Conservation (phyloP, 2,888 invertebrate species). For the Lymantria dispar region DNA sequence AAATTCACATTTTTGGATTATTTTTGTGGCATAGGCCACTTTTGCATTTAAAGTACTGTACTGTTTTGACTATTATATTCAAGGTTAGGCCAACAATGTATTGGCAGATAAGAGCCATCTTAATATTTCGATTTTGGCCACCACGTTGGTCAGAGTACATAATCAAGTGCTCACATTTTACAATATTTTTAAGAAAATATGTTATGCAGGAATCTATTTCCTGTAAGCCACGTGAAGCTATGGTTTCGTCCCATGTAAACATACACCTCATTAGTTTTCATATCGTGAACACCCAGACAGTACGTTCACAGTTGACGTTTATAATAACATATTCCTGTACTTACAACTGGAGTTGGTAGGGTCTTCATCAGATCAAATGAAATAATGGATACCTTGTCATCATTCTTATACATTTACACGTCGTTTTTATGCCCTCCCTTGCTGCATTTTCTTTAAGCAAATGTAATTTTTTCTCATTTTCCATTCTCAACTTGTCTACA, state of each 20-base stretch:
- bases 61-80: no score
- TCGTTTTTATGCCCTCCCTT: not conserved
- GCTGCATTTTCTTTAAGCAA: slow-evolving; percentile 4
- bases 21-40: no score
- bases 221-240: slow-evolving; percentile 33
- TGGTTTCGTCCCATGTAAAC: slow-evolving; percentile 12
- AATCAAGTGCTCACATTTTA: slow-evolving; percentile 23
- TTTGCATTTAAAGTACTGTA: no score
- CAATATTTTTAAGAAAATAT: slow-evolving; percentile 22
- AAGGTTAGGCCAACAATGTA: no score
- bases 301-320: slow-evolving; percentile 10
- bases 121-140: slow-evolving; percentile 36
- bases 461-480: slow-evolving; percentile 3
- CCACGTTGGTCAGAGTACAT: slow-evolving; percentile 28
- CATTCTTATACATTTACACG: not conserved
- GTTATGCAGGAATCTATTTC: slow-evolving; percentile 38
- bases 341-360: slow-evolving; percentile 8
- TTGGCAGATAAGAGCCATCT: slow-evolving; percentile 26
- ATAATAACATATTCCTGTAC: slow-evolving; percentile 10
- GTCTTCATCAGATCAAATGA: slow-evolving; percentile 11
- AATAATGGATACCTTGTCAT: slow-evolving; percentile 3
- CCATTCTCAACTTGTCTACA: not conserved
- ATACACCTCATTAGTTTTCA: slow-evolving; percentile 3
- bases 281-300: slow-evolving; percentile 7
- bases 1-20: no score